Evolutionary conservation across 2,113 vertebrate genomes (phyloP).

Genomic region (Parus major): DNA sequence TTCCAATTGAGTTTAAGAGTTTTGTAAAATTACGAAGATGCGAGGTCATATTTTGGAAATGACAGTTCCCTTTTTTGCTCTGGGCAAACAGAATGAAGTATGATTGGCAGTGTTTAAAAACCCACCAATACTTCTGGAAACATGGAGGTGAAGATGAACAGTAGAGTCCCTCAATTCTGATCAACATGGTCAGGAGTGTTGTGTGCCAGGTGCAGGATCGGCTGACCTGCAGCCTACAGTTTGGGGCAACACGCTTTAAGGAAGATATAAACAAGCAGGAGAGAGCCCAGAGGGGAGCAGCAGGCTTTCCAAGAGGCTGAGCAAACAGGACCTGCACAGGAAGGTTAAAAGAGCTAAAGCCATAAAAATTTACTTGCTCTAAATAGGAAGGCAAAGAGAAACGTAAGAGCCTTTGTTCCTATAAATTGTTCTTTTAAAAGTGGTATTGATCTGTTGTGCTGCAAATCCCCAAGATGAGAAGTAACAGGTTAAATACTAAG

Average conservation of each 20-base stretch:
- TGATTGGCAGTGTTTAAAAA: neutral
- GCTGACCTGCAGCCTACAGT: neutral
- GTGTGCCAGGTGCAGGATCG: neutral
- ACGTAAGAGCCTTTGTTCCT: neutral
- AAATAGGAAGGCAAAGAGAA: constrained; percentile 6
- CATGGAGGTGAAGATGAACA: neutral
- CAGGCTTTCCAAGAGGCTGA: neutral
- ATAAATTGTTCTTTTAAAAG: constrained; percentile 1
- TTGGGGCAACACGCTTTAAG: neutral
- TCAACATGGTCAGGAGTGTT: accelerated
- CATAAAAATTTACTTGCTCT: neutral
- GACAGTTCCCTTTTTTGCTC: neutral
- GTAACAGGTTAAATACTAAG: constrained; percentile 4
- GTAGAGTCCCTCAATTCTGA: neutral
- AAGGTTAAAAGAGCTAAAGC: constrained; percentile 1
- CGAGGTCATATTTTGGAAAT: neutral
- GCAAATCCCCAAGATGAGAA: neutral
- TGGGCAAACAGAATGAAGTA: neutral
- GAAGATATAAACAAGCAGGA: neutral
- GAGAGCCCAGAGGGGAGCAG: neutral
- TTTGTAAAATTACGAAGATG: neutral
- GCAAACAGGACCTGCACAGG: neutral
- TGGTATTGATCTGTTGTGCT: constrained; percentile 26
- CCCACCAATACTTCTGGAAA: neutral
- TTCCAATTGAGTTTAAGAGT: neutral